Evolutionary conservation across 2,113 vertebrate species (phyloP).

Genomic region (Carassius carassius): DNA sequence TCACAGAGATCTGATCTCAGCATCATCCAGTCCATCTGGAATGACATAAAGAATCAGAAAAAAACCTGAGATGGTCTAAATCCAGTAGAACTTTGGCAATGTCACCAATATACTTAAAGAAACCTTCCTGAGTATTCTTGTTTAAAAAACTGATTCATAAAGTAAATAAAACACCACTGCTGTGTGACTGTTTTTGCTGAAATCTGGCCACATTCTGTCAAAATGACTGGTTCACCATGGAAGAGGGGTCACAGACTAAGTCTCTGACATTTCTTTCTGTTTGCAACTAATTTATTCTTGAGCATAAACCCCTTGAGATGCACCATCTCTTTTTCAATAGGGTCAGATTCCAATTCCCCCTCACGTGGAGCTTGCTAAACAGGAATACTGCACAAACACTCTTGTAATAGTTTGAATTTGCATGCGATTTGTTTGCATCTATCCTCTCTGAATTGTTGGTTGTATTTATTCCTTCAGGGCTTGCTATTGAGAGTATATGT

Average conservation of each 20-base stretch:
- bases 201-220: background rate
- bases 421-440: conserved; percentile 3
- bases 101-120: too few relatives aligned
- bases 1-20: too few relatives aligned
- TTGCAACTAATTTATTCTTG: background rate
- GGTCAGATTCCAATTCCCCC: background rate
- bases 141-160: background rate
- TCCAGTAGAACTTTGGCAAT: too few relatives aligned
- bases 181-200: background rate
- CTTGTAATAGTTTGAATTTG: background rate
- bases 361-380: background rate
- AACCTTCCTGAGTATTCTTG: too few relatives aligned
- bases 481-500: conserved; percentile 10
- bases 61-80: too few relatives aligned
- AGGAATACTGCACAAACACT: background rate
- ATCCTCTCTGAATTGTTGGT: background rate
- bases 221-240: background rate
- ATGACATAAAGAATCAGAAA: too few relatives aligned
- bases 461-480: conserved; percentile 5
- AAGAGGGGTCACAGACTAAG: background rate
- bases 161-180: background rate
- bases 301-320: background rate
- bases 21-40: too few relatives aligned
- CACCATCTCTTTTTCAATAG: background rate
- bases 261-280: background rate